These are phyloP conservation scores for Zoroaster sp. DNA, from an alignment of 53 echinoderm and acorn worm genomes.

Conservation along the genomic window DNA sequence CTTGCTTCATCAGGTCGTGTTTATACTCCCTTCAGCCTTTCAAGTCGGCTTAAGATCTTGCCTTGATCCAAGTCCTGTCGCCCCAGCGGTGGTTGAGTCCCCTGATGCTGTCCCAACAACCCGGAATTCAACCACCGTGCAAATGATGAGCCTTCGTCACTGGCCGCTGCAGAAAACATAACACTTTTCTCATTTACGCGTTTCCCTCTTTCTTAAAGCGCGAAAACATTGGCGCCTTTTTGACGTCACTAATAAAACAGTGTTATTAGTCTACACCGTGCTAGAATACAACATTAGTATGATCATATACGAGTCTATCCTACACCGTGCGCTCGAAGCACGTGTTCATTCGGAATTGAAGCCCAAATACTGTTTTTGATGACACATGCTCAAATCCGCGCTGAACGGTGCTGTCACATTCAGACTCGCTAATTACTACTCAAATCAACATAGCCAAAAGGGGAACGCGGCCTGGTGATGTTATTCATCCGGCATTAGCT, in stretches of 20 bases:
- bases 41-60: conserved; percentile 42
- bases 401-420: conserved; percentile 27
- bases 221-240: conserved; percentile 14
- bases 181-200: neutral
- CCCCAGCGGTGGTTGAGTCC: neutral
- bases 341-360: neutral
- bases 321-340: neutral
- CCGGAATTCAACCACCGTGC: conserved; percentile 10
- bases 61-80: conserved; percentile 16
- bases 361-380: neutral
- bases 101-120: neutral
- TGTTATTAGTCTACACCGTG: too few relatives aligned
- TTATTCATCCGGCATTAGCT: conserved; percentile 24
- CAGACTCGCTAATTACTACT: conserved; percentile 29
- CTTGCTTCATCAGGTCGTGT: conserved; percentile 28
- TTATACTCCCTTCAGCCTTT: conserved; percentile 48
- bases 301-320: neutral
- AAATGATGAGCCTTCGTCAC: neutral
- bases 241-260: conserved; percentile 22
- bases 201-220: neutral
- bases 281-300: too few relatives aligned
- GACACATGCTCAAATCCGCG: conserved; percentile 10
- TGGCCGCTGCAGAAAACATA: neutral
- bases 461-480: neutral
- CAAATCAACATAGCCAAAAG: conserved; percentile 50